phyloP scores from a whole-genome alignment of 1,140 invertebrate genomes.

The Melanaphis sacchari region DNA sequence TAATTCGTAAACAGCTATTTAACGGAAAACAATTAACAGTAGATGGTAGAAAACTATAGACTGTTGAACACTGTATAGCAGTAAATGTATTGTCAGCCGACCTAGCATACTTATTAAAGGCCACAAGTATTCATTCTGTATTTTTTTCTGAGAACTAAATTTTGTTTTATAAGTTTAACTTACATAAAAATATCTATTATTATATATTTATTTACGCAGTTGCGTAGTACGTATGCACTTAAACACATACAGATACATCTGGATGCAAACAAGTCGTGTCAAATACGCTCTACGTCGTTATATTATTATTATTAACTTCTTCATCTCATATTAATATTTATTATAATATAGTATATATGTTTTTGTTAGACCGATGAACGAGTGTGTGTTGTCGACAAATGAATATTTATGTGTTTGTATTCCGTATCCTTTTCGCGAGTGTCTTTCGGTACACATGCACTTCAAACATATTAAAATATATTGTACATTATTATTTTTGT shows the following conservation, averaged over 20 bases:
- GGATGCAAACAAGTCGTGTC: slow-evolving; percentile 33
- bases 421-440: background rate
- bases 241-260: background rate
- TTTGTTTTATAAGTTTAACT: background rate
- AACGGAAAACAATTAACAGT: too few species aligned
- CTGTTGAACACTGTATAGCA: too few species aligned
- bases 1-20: too few species aligned
- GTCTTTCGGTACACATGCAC: background rate
- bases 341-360: slow-evolving; percentile 2
- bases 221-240: background rate
- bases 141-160: too few species aligned
- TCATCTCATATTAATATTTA: slow-evolving; percentile 54
- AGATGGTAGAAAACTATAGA: too few species aligned
- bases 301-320: slow-evolving; percentile 29
- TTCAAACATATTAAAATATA: background rate
- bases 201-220: background rate
- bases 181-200: background rate
- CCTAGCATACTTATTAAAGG: too few species aligned
- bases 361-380: background rate
- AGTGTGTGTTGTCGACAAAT: background rate
- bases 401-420: slow-evolving; percentile 42
- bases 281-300: slow-evolving; percentile 11
- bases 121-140: too few species aligned
- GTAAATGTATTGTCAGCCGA: too few species aligned
- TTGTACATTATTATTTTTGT: too few species aligned